phyloP scores from a whole-genome alignment of 1,140 invertebrate genomes.

The Amyelois transitella region DNA sequence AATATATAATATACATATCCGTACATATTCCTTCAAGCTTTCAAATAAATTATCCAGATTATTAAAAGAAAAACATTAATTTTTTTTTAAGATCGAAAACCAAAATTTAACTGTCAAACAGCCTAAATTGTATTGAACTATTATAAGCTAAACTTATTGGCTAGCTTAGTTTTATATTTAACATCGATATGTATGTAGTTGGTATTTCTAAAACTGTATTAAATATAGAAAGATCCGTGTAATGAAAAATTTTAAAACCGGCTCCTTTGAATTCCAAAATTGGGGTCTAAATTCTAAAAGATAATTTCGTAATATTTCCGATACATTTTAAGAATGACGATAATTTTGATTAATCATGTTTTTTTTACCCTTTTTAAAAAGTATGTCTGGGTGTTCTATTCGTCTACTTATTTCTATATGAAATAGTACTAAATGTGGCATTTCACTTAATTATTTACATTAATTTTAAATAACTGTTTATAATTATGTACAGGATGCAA shows the following conservation, averaged over 20 bases:
- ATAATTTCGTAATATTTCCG: slow-evolving; percentile 26
- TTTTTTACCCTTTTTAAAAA: slow-evolving; percentile 30
- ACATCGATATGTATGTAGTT: slow-evolving; percentile 72
- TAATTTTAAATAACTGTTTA: slow-evolving; percentile 32
- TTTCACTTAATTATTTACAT: slow-evolving; percentile 48
- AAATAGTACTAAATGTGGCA: slow-evolving; percentile 37
- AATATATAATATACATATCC: slow-evolving; percentile 44
- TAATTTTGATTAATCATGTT: slow-evolving; percentile 45
- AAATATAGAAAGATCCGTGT: slow-evolving; percentile 16
- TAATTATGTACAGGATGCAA: slow-evolving; percentile 68
- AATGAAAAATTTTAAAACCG: slow-evolving; percentile 24
- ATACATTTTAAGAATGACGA: slow-evolving; percentile 36
- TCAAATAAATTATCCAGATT: slow-evolving; percentile 3
- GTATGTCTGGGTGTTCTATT: slow-evolving; percentile 41
- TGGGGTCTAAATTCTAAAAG: slow-evolving; percentile 24
- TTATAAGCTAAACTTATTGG: slow-evolving; percentile 53
- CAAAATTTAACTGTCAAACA: slow-evolving; percentile 54
- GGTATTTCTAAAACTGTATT: slow-evolving; percentile 53
- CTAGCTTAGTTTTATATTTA: slow-evolving; percentile 60
- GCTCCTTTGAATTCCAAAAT: slow-evolving; percentile 19
- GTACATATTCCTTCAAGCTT: slow-evolving; percentile 40
- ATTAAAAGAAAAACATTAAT: neutral
- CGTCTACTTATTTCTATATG: slow-evolving; percentile 33
- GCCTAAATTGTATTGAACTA: slow-evolving; percentile 65
- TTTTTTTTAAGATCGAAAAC: neutral